Evolutionary conservation across 1,140 invertebrate species (phyloP), one percentile per base, ranked within the genome.

Genomic region (Ips nitidus): DNA sequence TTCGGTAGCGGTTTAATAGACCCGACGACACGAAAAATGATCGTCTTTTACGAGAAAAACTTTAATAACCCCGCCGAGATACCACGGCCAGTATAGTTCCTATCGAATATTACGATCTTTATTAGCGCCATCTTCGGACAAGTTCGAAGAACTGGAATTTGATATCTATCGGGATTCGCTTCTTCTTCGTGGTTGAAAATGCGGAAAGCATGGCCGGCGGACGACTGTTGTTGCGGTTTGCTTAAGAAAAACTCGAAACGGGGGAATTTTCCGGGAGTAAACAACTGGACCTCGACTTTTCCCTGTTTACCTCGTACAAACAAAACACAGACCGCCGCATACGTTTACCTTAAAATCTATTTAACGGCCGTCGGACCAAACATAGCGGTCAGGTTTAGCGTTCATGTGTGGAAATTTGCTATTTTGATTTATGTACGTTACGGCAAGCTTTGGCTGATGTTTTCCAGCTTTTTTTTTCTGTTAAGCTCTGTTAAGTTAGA

Each of bases 381-480:
- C 41, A 59, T 8, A 42, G 7, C n/a, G 39, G 39, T 59, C 57
- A 59, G 57, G 40, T 59, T 59, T 59, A 50, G 45, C 45, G 22
- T 50, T 50, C 22, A 22, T 50, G 6, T 50, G 45, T 3, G 45
- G 45, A 50, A 50, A 50, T 50, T 50, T 50, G 22, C 58, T 55
- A 47, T 61, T 59, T 61, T 62, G 58, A 69, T 70, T 70, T 65
- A 58, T 63, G 59, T 47, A 70, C 62, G 62, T 70, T 70, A 59
- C 53, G 45, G 45, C 45, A 36, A 39, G 22, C 38, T 40, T 5
- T n/a, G 37, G 50, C 57, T 47, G n/a, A 6, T 47, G 45, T 47
- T 47, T 47, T n/a, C 45, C 45, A 47, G n/a, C 5, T 47, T 1
- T 1, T 6, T n/a, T n/a, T n/a, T 6, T n/a, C n/a, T n/a, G n/a